Conservation (phyloP, 2,888 invertebrate genomes). For the Eupsilia transversa region DNA sequence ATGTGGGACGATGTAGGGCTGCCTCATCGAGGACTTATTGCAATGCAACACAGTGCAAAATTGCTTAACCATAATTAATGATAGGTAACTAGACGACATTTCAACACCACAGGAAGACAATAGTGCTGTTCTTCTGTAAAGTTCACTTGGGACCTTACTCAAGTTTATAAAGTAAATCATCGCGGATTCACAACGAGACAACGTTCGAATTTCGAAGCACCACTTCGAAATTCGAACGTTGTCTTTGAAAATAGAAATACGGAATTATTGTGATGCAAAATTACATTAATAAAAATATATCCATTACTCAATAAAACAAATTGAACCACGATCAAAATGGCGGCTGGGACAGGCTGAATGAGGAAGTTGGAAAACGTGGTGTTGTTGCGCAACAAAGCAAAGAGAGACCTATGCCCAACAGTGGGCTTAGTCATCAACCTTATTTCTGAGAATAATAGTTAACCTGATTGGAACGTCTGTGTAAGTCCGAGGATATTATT, state of each 20-base stretch:
- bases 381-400: neutral
- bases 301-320: neutral
- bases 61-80: slow-evolving; percentile 25
- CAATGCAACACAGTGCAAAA: neutral
- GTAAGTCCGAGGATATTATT: neutral
- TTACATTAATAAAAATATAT: too few relatives aligned
- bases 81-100: neutral
- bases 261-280: neutral
- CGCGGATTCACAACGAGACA: neutral
- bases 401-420: neutral
- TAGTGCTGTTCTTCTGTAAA: neutral
- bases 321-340: neutral
- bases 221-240: too few relatives aligned
- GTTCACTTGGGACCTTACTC: neutral
- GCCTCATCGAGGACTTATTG: slow-evolving; percentile 7
- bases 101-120: neutral
- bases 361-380: neutral
- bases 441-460: too few relatives aligned
- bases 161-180: slow-evolving; percentile 27
- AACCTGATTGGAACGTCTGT: neutral
- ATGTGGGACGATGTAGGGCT: slow-evolving; percentile 56
- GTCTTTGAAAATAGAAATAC: too few relatives aligned
- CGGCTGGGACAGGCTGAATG: neutral
- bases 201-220: slow-evolving; percentile 13
- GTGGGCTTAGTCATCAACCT: neutral